Evolutionary conservation across 2,113 vertebrate species (phyloP).

Genomic region (Oreochromis tanganicae): DNA sequence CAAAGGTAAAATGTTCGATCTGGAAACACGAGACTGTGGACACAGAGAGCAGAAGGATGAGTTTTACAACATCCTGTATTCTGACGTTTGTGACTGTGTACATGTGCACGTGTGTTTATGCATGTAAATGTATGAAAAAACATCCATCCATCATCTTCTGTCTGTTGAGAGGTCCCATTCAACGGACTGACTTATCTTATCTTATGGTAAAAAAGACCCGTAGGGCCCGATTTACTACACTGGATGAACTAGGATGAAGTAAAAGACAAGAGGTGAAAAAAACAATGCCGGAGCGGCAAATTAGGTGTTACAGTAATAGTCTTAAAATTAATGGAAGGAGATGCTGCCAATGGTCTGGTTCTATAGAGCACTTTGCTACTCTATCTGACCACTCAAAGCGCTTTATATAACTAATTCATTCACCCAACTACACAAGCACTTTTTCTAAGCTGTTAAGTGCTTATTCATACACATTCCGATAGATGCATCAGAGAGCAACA

Average conservation of each 20-base stretch:
- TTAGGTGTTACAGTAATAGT: too few relatives aligned
- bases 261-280: not conserved
- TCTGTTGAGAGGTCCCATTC: not conserved
- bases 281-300: too few relatives aligned
- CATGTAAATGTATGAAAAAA: not conserved
- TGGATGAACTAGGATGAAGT: not conserved
- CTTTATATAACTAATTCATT: not conserved
- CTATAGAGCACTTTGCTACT: too few relatives aligned
- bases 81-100: not conserved
- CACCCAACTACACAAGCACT: not conserved
- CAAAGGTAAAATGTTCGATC: constrained; percentile 91
- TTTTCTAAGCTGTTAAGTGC: not conserved
- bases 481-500: too few relatives aligned
- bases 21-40: constrained; percentile 88
- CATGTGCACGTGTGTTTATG: not conserved
- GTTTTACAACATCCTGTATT: not conserved
- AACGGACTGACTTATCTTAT: not conserved
- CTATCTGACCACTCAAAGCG: too few relatives aligned
- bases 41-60: not conserved
- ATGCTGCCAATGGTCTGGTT: too few relatives aligned
- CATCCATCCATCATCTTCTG: not conserved
- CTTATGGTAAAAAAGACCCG: not conserved
- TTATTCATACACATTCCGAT: not conserved
- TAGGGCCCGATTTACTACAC: not conserved
- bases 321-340: too few relatives aligned